Evolutionary conservation across 2,888 invertebrate species (phyloP), one percentile per base, ranked within the genome.

Genomic region (Drosophila atripex): DNA sequence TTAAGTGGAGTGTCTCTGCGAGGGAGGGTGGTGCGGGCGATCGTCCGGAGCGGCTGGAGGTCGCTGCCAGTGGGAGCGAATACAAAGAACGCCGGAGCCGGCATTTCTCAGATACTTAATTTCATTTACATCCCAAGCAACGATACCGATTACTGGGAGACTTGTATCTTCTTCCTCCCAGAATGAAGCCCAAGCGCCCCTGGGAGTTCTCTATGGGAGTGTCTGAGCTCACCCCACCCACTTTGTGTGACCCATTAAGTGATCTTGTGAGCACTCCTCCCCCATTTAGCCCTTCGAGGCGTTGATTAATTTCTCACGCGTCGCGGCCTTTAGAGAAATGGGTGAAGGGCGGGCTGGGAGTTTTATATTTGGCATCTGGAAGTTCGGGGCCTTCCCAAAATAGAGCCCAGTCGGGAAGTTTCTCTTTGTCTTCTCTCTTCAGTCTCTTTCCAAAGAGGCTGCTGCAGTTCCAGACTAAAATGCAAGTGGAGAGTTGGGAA

Each of bases 261-360:
- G 38, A 51, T n/a, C 32, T 47, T 12, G 32, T 1, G 35, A 35
- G 12, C 32, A 3, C 32, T 3, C 32, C 12, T 5, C 12, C 32
- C 32, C 32, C 32, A 32, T n/a, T 32, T 6, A 32, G 6, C 35
- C 14, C 35, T 35, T 35, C 45, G 41, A n/a, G 66, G 57, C 45
- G 46, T 46, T 76, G 64, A 66, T 69, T 66, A 68, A 82, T 72
- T 74, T 68, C 57, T 66, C 58, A 50, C 56, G 47, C 66, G 47
- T 41, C 43, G 47, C 68, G 51, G 32, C 43, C 23, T 59, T 39
- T 45, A 43, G 46, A 66, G 38, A 57, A 79, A 61, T 76, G 80
- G 80, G 84, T 80, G 76, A 83, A 83, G 84, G 84, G 80, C 74
- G 54, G 32, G 12, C 21, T 38, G 16, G 57, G 18, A 56, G 41